Base-by-base conservation (phyloP, 2,888 invertebrate genomes). In the Agrochola lota region DNA sequence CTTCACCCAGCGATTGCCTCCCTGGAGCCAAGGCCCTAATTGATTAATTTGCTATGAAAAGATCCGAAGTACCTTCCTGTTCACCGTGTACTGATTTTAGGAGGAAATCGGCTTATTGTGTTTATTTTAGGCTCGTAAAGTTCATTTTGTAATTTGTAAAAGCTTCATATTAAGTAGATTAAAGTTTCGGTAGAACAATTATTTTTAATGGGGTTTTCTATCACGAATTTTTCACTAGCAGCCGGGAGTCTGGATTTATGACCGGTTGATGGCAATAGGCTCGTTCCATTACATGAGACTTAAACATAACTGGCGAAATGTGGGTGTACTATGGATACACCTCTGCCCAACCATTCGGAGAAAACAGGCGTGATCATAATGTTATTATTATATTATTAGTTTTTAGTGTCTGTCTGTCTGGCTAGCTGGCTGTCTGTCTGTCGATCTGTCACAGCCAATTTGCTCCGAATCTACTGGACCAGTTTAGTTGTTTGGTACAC, bases 21-120 rank as follows among this genome's bases (percentile, higher is more conserved):
- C 84, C 87, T 76, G 72, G 85, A 85, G 85, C 84, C 82, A 77
- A 76, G 75, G 81, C 76, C 80, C 84, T 87, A 89, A 90, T 90
- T 90, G 88, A 90, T 90, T 90, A 90, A 90, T 88, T 91, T 84
- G 83, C 77, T 84, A 87, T 81, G 86, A 89, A 90, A 87, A 88
- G 90, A 90, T 87, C 83, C 74, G 57, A 85, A 85, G 77, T 83
- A 82, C 64, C 78, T 69, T 64, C 70, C 76, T 73, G 71, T 83
- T 78, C 83, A 73, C 55, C 77, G 70, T 75, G 67, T 46, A 82
- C 82, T 77, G 81, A 81, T 85, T 88, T 83, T 78, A 77, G 64
- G 64, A 52, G 64, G 4, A 76, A 85, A 70, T 82, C 40, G 40
- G 60, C 46, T 83, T 60, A 59, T 68, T 68, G 52, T 60, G 49